Base-by-base conservation (phyloP, 2,797 vertebrate species). In the Borostomias antarcticus region DNA sequence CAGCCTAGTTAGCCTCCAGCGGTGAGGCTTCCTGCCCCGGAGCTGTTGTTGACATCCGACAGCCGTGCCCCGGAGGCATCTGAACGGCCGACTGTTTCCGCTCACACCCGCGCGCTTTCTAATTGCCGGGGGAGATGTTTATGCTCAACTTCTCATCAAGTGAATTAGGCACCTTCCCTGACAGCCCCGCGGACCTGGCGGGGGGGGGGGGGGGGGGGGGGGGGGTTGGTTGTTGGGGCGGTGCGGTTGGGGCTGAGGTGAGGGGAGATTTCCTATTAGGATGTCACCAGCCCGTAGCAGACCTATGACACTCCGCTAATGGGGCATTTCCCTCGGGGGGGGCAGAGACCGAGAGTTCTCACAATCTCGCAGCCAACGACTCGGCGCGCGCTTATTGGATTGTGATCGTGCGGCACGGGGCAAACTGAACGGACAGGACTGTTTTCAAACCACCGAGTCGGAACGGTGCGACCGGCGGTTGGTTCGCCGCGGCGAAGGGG, bases 31-130 rank as follows among this genome's bases (percentile, higher is more conserved):
- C 89, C 89, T 90, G 89, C 76, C 82, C 87, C 77, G 58, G 84
- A 90, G 88, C 88, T 89, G 87, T 82, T 89, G 86, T 77, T 82
- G 86, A 92, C 85, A 85, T 89, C 76, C 81, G 84, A 86, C 87
- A 84, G 88, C 72, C 17, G 76, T 65, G 78, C 78, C 69, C n/a
- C 69, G 67, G 82, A 81, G 72, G 68, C 76, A 83, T 78, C 40
- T 66, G 79, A 81, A 37, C 74, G 66, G 67, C 58, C 77, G 74
- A 79, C 51, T 53, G 73, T 83, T 89, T 90, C 70, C 60, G 75
- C 70, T 86, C 60, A 82, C 73, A 82, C n/a, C 8, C 58, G 2
- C 64, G 53, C 45, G n/a, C 73, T 61, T 77, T 79, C 58, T 87
- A 86, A 87, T 89, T 68, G 58, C 73, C 19, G 72, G 2, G 50